Percentiles rank a stretch among this genome's conserved stretches.
Conservation (phyloP, 2,113 vertebrate species). For the Morone saxatilis region DNA sequence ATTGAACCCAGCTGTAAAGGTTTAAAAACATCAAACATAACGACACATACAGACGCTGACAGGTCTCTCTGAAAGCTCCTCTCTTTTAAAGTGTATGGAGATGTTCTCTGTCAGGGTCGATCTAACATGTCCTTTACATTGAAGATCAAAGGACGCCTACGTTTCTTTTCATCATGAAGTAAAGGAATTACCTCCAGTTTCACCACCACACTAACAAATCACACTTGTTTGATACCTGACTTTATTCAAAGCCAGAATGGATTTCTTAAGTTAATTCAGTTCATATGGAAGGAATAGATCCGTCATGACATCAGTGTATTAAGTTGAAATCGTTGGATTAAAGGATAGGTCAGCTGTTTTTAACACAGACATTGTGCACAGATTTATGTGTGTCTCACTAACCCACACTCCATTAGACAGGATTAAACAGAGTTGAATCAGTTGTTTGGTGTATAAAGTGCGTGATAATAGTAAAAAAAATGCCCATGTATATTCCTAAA, state of each 20-base stretch:
- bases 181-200: conserved; percentile 36
- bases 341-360: background rate
- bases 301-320: background rate
- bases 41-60: conserved; percentile 22
- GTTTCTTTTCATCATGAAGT: conserved; percentile 42
- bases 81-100: conserved; percentile 34
- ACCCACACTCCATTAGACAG: background rate
- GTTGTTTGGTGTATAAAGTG: background rate
- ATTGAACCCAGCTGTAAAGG: conserved; percentile 22
- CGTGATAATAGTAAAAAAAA: too few species aligned
- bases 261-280: background rate
- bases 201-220: conserved; percentile 33
- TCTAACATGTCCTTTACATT: conserved; percentile 40
- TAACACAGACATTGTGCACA: background rate
- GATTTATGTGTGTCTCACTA: background rate
- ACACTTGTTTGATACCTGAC: conserved; percentile 29
- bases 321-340: background rate
- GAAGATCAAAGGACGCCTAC: conserved; percentile 60
- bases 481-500: too few species aligned
- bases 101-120: conserved; percentile 47
- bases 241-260: conserved; percentile 2
- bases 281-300: conserved; percentile 4
- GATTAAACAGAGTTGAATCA: background rate
- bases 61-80: conserved; percentile 34
- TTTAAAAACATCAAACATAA: conserved; percentile 52